Evolutionary conservation across 2,888 invertebrate species (phyloP).

Genomic region (Phengaris alcon): DNA sequence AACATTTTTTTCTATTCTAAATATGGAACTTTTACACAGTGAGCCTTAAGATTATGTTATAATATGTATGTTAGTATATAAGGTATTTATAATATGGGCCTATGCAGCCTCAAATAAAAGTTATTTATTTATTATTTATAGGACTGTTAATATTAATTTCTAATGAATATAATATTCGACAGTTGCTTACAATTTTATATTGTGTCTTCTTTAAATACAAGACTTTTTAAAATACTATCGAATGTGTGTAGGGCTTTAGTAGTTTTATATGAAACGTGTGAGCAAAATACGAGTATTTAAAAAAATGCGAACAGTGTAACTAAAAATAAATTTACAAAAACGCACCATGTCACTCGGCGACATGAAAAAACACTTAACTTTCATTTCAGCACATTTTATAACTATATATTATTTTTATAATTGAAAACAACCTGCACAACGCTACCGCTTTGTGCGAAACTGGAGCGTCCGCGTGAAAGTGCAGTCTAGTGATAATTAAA

Average conservation of each 20-base stretch:
- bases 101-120: too few relatives aligned
- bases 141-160: too few relatives aligned
- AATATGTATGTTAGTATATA: too few relatives aligned
- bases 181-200: not conserved
- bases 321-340: conserved; percentile 22
- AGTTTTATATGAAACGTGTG: not conserved
- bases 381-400: not conserved
- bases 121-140: too few relatives aligned
- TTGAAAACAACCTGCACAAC: conserved; percentile 9
- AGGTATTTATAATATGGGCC: too few relatives aligned
- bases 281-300: not conserved
- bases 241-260: not conserved
- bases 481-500: not conserved
- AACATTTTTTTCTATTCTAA: not conserved
- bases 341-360: not conserved
- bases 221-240: not conserved
- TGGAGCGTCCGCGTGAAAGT: conserved; percentile 9
- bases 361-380: conserved; percentile 14
- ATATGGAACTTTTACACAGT: not conserved
- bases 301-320: not conserved
- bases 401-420: not conserved
- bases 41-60: not conserved
- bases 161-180: too few relatives aligned
- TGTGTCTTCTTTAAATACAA: not conserved
- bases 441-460: not conserved